These are phyloP conservation scores for Callimico goeldii DNA, from an alignment of 2,797 vertebrate species.

Conservation along the genomic window DNA sequence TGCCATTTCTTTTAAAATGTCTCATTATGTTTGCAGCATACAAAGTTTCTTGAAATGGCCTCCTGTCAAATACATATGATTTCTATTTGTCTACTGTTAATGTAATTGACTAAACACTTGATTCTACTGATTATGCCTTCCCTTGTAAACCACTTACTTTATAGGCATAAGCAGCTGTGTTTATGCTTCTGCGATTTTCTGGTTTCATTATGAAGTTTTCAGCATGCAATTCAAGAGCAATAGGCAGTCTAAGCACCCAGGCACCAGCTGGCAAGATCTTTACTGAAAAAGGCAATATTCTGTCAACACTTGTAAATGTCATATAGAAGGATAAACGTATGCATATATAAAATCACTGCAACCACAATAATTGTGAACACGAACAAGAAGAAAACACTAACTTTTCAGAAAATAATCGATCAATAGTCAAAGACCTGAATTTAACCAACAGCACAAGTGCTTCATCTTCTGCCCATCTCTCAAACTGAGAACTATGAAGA, in stretches of 20 bases:
- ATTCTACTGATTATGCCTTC: slow-evolving; percentile 81
- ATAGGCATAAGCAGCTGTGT: slow-evolving; percentile 81
- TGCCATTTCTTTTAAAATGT: slow-evolving; percentile 70
- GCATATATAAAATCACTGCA: neutral
- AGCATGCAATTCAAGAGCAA: slow-evolving; percentile 63
- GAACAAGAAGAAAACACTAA: neutral
- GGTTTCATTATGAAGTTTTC: slow-evolving; percentile 80
- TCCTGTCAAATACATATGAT: slow-evolving; percentile 76
- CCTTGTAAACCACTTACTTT: slow-evolving; percentile 81
- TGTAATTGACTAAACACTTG: slow-evolving; percentile 84
- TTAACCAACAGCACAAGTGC: neutral
- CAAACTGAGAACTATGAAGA: neutral
- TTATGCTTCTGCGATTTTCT: slow-evolving; percentile 78
- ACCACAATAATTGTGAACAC: neutral
- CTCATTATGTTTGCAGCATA: slow-evolving; percentile 67
- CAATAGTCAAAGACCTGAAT: neutral
- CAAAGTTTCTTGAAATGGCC: slow-evolving; percentile 70
- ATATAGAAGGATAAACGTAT: neutral
- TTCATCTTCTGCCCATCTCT: neutral
- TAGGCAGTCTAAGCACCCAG: slow-evolving; percentile 57
- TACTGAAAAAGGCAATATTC: slow-evolving; percentile 66
- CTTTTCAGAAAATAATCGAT: neutral
- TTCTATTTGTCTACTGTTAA: slow-evolving; percentile 82
- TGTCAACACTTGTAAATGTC: slow-evolving; percentile 33
- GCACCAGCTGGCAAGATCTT: slow-evolving; percentile 76